These are phyloP conservation scores for Drosophila nikananu DNA, from an alignment of 1,140 invertebrate species.

Conservation along the genomic window DNA sequence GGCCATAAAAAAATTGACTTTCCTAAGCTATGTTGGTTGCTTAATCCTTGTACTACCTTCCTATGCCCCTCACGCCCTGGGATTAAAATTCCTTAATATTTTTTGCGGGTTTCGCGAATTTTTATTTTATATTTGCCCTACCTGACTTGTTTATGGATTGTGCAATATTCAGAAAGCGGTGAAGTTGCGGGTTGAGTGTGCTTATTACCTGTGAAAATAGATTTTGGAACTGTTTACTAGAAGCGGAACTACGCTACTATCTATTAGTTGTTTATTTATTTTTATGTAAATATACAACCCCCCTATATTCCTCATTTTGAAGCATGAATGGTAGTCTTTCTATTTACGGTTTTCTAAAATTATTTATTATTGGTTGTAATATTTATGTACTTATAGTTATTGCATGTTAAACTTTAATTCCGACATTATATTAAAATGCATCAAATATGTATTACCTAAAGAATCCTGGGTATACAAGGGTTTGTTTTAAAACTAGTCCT, in stretches of 20 bases:
- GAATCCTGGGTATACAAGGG: no score
- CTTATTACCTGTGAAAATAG: not conserved
- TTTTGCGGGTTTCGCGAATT: conserved; percentile 58
- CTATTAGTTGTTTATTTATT: no score
- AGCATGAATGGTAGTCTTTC: not conserved
- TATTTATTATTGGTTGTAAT: not conserved
- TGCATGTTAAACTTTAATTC: not conserved
- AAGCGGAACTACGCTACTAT: no score
- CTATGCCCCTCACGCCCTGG: conserved; percentile 60
- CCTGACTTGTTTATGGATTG: conserved; percentile 42
- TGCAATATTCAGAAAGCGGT: conserved; percentile 24
- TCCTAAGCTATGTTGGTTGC: conserved; percentile 58
- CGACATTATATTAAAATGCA: not conserved
- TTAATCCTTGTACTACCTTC: conserved; percentile 38
- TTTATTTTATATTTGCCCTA: conserved; percentile 30
- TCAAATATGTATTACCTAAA: no score
- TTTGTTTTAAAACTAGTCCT: no score
- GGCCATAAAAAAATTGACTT: conserved; percentile 82
- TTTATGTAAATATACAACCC: no score
- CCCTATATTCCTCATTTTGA: not conserved
- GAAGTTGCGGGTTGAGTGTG: not conserved
- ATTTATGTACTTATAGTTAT: no score
- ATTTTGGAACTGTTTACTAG: not conserved
- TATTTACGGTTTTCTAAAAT: not conserved
- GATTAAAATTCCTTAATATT: conserved; percentile 33